Conservation (phyloP, 2,113 vertebrate genomes). For the Ibidorhyncha struthersii region DNA sequence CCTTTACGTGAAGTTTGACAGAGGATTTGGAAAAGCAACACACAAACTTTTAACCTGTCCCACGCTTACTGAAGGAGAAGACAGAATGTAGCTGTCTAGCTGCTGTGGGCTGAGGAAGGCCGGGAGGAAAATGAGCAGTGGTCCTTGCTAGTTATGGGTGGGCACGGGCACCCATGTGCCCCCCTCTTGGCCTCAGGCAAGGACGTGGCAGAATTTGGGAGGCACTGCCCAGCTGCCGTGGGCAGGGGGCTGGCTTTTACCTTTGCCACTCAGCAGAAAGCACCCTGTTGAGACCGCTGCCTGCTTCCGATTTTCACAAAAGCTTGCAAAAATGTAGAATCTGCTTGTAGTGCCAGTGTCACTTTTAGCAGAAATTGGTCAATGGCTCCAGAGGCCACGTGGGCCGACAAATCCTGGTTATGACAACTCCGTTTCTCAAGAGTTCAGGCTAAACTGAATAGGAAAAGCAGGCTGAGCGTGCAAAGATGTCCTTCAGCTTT, state of each 20-base stretch:
- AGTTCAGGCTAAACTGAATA: not conserved
- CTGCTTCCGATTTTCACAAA: not conserved
- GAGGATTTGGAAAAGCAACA: not conserved
- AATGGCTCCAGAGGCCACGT: rapidly evolving
- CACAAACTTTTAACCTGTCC: rapidly evolving
- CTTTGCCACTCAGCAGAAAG: not conserved
- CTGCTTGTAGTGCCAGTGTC: not conserved
- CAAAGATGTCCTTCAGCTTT: not conserved
- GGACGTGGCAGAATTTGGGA: not conserved
- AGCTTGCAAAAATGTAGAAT: not conserved
- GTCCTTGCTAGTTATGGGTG: not conserved
- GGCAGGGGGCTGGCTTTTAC: not conserved
- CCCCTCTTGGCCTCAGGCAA: no score
- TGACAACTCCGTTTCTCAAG: not conserved
- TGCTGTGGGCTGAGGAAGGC: not conserved
- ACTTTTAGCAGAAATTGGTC: not conserved
- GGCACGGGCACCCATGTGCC: not conserved
- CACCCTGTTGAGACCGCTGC: not conserved
- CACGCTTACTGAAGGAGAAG: rapidly evolving
- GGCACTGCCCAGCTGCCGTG: not conserved
- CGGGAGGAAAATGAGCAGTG: not conserved
- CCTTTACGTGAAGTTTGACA: not conserved
- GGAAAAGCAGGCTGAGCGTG: rapidly evolving
- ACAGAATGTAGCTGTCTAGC: not conserved
- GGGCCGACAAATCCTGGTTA: rapidly evolving